Percentiles rank a stretch among this genome's conserved stretches.
Conservation (phyloP, 92 coral and sea anemone genomes). For the Phymanthus crucifer region DNA sequence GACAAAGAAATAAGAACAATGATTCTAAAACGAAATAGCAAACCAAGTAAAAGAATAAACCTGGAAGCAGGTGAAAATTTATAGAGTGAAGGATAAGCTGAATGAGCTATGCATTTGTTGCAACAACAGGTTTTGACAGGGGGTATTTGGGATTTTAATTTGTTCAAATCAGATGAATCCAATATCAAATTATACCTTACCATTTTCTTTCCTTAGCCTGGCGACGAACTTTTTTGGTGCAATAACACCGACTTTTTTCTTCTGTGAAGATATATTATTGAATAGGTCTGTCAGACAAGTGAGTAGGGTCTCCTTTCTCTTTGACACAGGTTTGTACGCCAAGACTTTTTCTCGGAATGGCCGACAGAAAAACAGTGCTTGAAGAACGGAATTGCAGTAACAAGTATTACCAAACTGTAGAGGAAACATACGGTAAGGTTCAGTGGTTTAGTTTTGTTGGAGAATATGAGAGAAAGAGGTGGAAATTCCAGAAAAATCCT, state of each 20-base stretch:
- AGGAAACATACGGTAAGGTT: conserved; percentile 11
- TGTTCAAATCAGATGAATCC: not conserved
- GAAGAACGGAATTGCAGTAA: conserved; percentile 96
- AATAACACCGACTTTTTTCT: conserved; percentile 95
- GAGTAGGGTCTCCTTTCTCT: conserved; percentile 87
- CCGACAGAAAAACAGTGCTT: conserved; percentile 95
- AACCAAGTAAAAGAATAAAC: not conserved
- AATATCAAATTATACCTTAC: conserved; percentile 45
- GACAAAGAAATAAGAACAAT: not conserved
- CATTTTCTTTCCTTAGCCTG: conserved; percentile 94
- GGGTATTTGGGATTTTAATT: not conserved
- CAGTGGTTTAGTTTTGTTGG: not conserved
- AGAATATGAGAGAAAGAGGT: not conserved
- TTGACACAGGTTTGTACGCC: conserved; percentile 89
- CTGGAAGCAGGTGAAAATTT: not conserved
- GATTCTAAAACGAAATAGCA: not conserved
- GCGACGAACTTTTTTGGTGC: conserved; percentile 98
- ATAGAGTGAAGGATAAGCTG: not conserved
- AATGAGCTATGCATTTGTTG: not conserved
- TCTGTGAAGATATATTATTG: conserved; percentile 92
- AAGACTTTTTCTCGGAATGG: conserved; percentile 95
- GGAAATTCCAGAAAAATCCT: conserved; percentile 35
- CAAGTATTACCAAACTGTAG: conserved; percentile 96
- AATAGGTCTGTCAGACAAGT: conserved; percentile 96
- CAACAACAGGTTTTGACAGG: conserved; percentile 4